Evolutionary conservation across 2,888 invertebrate species (phyloP), one percentile per base, ranked within the genome.

Genomic region (Chrysolina americana): DNA sequence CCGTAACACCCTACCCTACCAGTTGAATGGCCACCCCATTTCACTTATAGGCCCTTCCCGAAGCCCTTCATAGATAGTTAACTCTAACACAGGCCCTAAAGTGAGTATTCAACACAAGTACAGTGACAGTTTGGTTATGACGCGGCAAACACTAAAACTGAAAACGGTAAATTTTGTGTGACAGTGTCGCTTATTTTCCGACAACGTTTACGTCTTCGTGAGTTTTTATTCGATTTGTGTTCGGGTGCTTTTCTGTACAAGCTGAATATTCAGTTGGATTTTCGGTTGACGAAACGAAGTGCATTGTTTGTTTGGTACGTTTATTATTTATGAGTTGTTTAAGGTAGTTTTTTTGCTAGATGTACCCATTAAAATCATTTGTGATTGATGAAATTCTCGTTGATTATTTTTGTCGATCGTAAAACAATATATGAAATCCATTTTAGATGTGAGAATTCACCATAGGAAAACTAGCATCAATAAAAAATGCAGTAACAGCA

Each of bases 21-120:
- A 65, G 65, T 48, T 65, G 65, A 65, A 65, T 23, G 65, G 65
- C 47, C 65, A 59, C 59, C 59, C 59, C 59, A 59, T 59, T 59
- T 59, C 65, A 41, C 65, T 65, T 65, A 41, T 44, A 44, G 44
- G 64, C 44, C 64, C 44, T 41, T 64, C 3, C 41, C 41, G 41
- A 21, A 44, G 64, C 64, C 64, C 64, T 64, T 64, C 64, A 21
- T 41, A 64, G 44, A 64, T 41, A 64, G 64, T 59, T 59, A 59
- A 59, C 59, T 59, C 59, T 59, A 59, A 59, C 59, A 59, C 59
- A 59, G 59, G 59, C 59, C 23, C 59, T 59, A 59, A 59, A 59
- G 59, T 59, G 59, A 28, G 36, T 59, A 59, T 59, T 59, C 59
- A 59, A 59, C 59, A 59, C 59, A 28, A 59, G 59, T 59, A 59